Percentiles rank a stretch among this genome's conserved stretches.
Evolutionary conservation across 1,140 invertebrate species (phyloP).

Genomic region (Sycobia sp.): DNA sequence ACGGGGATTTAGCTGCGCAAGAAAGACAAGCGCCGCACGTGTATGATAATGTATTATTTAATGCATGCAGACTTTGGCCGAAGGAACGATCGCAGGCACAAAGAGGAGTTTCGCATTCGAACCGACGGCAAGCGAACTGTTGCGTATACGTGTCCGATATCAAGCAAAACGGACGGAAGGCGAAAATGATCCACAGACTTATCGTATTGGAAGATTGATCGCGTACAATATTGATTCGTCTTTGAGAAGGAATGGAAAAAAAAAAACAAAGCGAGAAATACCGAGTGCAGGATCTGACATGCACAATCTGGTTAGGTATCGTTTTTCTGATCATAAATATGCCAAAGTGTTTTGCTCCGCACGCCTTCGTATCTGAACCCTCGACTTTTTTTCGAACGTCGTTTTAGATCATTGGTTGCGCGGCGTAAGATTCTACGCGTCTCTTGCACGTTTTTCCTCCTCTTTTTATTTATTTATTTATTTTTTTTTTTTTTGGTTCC

Average conservation of each 20-base stretch:
- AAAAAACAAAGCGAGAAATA: too few species aligned
- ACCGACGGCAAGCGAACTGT: too few species aligned
- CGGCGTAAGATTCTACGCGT: too few species aligned
- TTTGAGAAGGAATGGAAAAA: not conserved
- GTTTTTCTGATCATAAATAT: conserved; percentile 45
- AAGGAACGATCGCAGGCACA: too few species aligned
- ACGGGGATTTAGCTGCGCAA: not conserved
- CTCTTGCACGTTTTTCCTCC: too few species aligned
- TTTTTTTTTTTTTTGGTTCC: conserved; percentile 1
- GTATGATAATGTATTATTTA: too few species aligned
- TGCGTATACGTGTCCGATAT: too few species aligned
- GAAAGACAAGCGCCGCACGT: not conserved
- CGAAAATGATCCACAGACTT: too few species aligned
- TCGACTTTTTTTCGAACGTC: conserved; percentile 38
- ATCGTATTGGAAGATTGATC: too few species aligned
- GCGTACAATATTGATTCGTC: not conserved
- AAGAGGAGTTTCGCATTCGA: too few species aligned
- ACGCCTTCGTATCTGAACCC: conserved; percentile 37
- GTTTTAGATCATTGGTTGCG: conserved; percentile 15
- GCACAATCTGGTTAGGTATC: not conserved
- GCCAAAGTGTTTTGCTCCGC: conserved; percentile 34
- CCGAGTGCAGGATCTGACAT: not conserved
- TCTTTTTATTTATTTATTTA: not conserved
- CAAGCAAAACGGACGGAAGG: too few species aligned
- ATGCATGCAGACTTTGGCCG: too few species aligned